Evolutionary conservation across 2,888 invertebrate genomes (phyloP), one percentile per base, ranked within the genome.

Genomic region (Caradrina kadenii): DNA sequence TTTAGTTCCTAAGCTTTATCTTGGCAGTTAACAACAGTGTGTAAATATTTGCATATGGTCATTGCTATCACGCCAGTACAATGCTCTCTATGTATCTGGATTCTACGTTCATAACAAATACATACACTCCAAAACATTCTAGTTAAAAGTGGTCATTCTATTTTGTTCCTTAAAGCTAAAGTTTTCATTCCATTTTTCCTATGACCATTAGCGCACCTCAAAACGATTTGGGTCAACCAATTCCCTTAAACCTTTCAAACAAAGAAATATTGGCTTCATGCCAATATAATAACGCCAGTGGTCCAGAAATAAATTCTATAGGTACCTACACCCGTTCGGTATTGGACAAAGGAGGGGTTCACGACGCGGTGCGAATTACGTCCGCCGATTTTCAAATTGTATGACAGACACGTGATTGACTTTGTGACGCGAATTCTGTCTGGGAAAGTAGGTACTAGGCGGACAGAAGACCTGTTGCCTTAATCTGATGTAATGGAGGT

Each of bases 301-400:
- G 42, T 58, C 69, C 54, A 63, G 54, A 67, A 74, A 70, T 70
- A 63, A 68, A 63, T 68, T 45, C 50, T 39, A 48, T 54, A 68
- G 17, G 45, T 6, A 49, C 19, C 19, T n/a, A 58, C 55, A 22
- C 54, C 13, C 17, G 60, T 50, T 42, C 60, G 22, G n/a, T 65
- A 59, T 53, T 67, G 55, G 48, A 83, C 83, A 73, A 68, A 76
- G 42, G 50, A 52, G 54, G 49, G 56, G 58, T 60, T 50, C 66
- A 55, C 69, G 58, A 50, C 35, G 56, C 56, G 39, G 54, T 60
- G 71, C 42, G 60, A 76, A 78, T 73, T 64, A 68, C 83, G 79
- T 90, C 90, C 91, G 91, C 81, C 85, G 69, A 89, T 91, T 90
- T 88, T 72, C 82, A 67, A 86, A 88, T 90, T 90, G 88, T 74